These are phyloP conservation scores for Varroa destructor DNA, from an alignment of 1,140 invertebrate genomes.

Conservation along the genomic window DNA sequence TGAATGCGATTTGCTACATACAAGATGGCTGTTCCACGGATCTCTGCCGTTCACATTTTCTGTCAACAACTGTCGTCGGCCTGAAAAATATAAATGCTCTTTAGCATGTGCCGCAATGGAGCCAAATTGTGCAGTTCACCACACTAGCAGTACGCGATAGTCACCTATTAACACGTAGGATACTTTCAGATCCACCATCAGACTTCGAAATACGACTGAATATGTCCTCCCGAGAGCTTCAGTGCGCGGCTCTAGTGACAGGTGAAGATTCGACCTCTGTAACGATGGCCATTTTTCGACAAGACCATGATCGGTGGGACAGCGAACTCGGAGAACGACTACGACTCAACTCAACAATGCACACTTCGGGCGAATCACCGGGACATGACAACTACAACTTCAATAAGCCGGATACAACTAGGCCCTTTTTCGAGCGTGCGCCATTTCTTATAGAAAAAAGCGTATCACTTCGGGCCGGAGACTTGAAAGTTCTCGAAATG, in stretches of 20 bases:
- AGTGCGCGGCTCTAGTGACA: background rate
- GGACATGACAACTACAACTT: background rate
- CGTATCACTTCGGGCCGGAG: background rate
- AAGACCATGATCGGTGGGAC: background rate
- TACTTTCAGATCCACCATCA: too few relatives aligned
- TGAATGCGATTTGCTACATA: background rate
- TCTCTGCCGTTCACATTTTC: background rate
- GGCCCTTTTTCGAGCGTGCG: too few relatives aligned
- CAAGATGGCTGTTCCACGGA: background rate
- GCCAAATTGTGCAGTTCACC: too few relatives aligned
- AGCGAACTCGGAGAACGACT: too few relatives aligned
- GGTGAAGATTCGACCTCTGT: background rate
- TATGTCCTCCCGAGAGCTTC: background rate
- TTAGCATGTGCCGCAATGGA: too few relatives aligned
- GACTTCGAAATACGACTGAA: background rate
- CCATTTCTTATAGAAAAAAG: background rate
- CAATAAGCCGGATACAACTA: background rate
- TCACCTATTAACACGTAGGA: too few relatives aligned
- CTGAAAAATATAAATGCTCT: background rate
- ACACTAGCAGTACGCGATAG: too few relatives aligned
- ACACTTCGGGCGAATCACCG: background rate
- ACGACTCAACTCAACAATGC: background rate
- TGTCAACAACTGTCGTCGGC: background rate
- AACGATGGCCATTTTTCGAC: background rate
- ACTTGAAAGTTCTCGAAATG: constrained; percentile 8